Evolutionary conservation across 2,113 vertebrate species (phyloP), one percentile per base, ranked within the genome.

Genomic region (Pantherophis guttatus): DNA sequence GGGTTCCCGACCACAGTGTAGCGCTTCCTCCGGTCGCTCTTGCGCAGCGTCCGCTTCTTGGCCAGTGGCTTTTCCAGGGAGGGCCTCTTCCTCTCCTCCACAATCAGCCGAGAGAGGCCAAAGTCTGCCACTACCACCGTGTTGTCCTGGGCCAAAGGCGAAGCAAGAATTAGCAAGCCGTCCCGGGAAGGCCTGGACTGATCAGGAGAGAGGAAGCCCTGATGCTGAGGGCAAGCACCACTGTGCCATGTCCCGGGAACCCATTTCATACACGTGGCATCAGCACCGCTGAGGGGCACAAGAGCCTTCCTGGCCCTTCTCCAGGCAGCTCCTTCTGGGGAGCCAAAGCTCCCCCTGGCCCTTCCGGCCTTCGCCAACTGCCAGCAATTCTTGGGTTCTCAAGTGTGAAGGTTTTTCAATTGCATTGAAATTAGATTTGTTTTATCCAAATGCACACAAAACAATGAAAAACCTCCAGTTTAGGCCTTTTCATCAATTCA

Each of bases 1-100:
- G 99, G 99, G 97, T 99, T 99, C 93, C 99, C 99, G 39, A 99
- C 99, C 50, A 99, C 99, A 0, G 99, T 99, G 96, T 99, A 99
- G 94, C 99, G 98, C 95, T 99, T 99, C 90, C 98, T 99, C 86
- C 99, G 97, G 97, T 99, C 98, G 0, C 97, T 98, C 87, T 99
- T 99, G 92, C 98, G 97, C 55, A 99, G 98, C 21, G 98, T 97
- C 8, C 99, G 98, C 93, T 99, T 99, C 98, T 99, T 99, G 92
- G 96, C 97, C 10, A 97, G 95, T 0, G 98, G 97, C 90, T 99
- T 99, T 93, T 99, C 99, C 39, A 98, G 89, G 0, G 97, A 94
- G 11, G 98, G 98, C 92, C 97, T 98, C 0, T 98, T 98, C 95
- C 98, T 99, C 0, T 99, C 99, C 95, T 99, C 99, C 29, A 99